Base-by-base conservation (phyloP, 1,140 invertebrate species). In the Zelostemma sp. region DNA sequence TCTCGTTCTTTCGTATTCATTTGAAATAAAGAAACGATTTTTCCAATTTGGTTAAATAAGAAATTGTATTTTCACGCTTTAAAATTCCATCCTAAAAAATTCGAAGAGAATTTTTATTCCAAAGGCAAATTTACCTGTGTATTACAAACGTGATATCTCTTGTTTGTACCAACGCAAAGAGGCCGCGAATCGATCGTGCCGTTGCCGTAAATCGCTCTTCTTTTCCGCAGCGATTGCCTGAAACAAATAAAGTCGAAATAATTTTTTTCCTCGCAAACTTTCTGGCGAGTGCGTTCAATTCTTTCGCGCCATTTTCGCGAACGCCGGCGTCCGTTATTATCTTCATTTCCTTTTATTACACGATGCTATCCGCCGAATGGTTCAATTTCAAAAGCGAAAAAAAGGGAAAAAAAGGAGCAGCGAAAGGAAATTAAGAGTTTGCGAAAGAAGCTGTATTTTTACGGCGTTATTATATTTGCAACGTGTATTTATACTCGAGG, bases 71-170 rank as follows among this genome's bases (percentile, higher is more conserved):
- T n/a, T n/a, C n/a, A n/a, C n/a, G n/a, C n/a, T n/a, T n/a, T n/a
- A n/a, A n/a, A n/a, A n/a, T n/a, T n/a, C n/a, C n/a, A n/a, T n/a
- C n/a, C n/a, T n/a, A n/a, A n/a, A n/a, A n/a, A 25, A 54, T 54
- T 57, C 17, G 46, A 57, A 46, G 40, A 35, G n/a, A n/a, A n/a
- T n/a, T n/a, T n/a, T n/a, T n/a, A n/a, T n/a, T n/a, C 55, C 61
- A 38, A 38, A 38, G 9, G 58, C 8, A 18, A 1, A 50, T 77
- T 85, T 83, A 92, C 91, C 87, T 92, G 87, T 60, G 88, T 89
- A 80, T 92, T 93, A 79, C 92, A 93, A 35, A 92, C 86, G 75
- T 89, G 88, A 83, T 92, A 92, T 67, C 89, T 83, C 68, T 89
- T 90, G 60, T 89, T 88, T 45, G 90, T 86, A 8, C 91, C 91